These are phyloP conservation scores for Linurgus olivaceus DNA, from an alignment of 2,797 vertebrate species.

Conservation along the genomic window DNA sequence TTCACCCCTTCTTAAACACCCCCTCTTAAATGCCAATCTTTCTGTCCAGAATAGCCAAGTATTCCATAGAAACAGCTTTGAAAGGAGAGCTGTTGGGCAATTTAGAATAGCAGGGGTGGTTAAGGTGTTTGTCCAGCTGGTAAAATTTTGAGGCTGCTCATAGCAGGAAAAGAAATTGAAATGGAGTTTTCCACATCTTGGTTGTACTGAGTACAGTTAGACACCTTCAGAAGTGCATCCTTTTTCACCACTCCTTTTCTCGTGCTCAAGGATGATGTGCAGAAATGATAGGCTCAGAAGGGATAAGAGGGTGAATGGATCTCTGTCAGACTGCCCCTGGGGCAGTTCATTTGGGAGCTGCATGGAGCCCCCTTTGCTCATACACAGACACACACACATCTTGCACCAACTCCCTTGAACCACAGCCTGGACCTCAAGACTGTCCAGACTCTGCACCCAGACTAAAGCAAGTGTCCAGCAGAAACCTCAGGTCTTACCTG, in stretches of 20 bases:
- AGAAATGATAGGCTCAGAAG: neutral
- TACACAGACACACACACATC: fast-evolving
- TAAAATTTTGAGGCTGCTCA: neutral
- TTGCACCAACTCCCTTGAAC: neutral
- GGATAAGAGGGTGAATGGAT: neutral
- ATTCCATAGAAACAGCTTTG: neutral
- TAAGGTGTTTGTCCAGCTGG: neutral
- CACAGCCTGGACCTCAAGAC: neutral
- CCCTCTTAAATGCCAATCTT: neutral
- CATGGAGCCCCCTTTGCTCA: neutral
- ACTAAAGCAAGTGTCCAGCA: neutral
- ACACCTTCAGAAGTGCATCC: neutral
- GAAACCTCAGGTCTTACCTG: neutral
- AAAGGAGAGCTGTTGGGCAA: neutral
- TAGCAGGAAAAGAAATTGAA: neutral
- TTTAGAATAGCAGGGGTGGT: neutral
- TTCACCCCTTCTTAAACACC: neutral
- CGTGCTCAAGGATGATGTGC: neutral
- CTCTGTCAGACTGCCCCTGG: neutral
- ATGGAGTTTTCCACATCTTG: neutral
- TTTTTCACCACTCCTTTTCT: neutral
- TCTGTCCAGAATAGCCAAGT: neutral
- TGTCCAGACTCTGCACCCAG: neutral
- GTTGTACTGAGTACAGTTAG: neutral
- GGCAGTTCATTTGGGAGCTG: neutral